Evolutionary conservation across 2,888 invertebrate species (phyloP).

Genomic region (Trissolcus brochymenae): DNA sequence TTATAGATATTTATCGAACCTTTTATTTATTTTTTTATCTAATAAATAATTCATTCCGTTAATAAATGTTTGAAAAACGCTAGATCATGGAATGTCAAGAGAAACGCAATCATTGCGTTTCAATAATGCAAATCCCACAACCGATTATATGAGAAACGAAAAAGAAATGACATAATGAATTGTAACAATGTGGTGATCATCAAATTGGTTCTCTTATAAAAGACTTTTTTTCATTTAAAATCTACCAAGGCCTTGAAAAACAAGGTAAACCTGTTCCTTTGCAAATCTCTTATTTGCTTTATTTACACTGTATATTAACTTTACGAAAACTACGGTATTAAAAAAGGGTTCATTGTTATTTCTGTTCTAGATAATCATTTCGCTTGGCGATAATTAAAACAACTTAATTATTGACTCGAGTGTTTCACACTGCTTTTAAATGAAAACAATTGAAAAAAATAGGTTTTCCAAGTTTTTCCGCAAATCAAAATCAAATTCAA

Average conservation of each 20-base stretch:
- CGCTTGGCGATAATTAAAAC: constrained; percentile 11
- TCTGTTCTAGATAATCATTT: constrained; percentile 31
- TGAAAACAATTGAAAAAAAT: constrained; percentile 28
- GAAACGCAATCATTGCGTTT: constrained; percentile 14
- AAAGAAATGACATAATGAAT: neutral
- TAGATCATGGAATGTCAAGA: constrained; percentile 20
- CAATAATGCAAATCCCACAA: constrained; percentile 44
- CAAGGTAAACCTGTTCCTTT: constrained; percentile 51
- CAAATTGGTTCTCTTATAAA: constrained; percentile 45
- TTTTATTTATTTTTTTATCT: neutral
- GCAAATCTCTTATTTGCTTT: constrained; percentile 39
- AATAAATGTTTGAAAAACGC: constrained; percentile 24
- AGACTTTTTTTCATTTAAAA: constrained; percentile 53
- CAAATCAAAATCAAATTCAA: neutral
- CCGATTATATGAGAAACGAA: constrained; percentile 4
- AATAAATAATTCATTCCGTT: constrained; percentile 22
- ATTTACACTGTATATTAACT: constrained; percentile 43
- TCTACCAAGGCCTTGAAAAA: constrained; percentile 54
- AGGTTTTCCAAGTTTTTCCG: constrained; percentile 50
- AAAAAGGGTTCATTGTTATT: constrained; percentile 33
- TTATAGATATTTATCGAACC: constrained; percentile 27
- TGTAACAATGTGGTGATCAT: constrained; percentile 25
- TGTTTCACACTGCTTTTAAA: constrained; percentile 20
- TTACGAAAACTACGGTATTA: constrained; percentile 49
- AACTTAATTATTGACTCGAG: constrained; percentile 43